Evolutionary conservation across 2,113 vertebrate genomes (phyloP).

Genomic region (Cisticola juncidis): DNA sequence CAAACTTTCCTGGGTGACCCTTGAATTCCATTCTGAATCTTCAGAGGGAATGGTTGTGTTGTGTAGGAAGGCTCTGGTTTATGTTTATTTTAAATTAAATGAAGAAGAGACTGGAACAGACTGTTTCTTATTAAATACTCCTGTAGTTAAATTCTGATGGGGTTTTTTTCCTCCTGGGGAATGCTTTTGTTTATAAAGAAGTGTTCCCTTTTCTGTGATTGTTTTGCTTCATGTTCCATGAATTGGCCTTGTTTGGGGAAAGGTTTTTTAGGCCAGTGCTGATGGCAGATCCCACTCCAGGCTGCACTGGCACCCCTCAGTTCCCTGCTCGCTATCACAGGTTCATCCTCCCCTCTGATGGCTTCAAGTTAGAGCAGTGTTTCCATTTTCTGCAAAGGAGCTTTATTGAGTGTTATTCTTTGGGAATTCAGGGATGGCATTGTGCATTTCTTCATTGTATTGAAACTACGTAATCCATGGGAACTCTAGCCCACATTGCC

Average conservation of each 20-base stretch:
- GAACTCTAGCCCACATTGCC: background rate
- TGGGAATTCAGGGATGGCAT: background rate
- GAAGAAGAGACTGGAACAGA: constrained; percentile 25
- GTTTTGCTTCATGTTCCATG: background rate
- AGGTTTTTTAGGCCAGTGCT: background rate
- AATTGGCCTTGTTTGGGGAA: background rate
- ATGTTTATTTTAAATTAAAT: constrained; percentile 44
- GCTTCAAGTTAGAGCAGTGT: background rate
- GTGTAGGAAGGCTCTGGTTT: constrained; percentile 32
- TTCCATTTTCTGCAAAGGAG: background rate
- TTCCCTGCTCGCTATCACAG: rapidly evolving
- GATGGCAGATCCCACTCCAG: background rate
- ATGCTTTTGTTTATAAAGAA: constrained; percentile 42
- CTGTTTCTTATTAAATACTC: constrained; percentile 45
- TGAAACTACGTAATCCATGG: background rate
- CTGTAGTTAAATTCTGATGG: background rate
- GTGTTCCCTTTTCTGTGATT: background rate
- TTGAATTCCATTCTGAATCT: constrained; percentile 4
- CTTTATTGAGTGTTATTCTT: background rate
- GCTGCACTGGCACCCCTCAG: background rate
- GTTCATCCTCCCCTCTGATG: background rate
- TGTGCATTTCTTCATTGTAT: background rate
- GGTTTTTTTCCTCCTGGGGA: background rate
- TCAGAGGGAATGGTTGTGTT: background rate
- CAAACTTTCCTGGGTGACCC: background rate